phyloP scores from a whole-genome alignment of 1,140 invertebrate genomes.

The Littorina saxatilis region DNA sequence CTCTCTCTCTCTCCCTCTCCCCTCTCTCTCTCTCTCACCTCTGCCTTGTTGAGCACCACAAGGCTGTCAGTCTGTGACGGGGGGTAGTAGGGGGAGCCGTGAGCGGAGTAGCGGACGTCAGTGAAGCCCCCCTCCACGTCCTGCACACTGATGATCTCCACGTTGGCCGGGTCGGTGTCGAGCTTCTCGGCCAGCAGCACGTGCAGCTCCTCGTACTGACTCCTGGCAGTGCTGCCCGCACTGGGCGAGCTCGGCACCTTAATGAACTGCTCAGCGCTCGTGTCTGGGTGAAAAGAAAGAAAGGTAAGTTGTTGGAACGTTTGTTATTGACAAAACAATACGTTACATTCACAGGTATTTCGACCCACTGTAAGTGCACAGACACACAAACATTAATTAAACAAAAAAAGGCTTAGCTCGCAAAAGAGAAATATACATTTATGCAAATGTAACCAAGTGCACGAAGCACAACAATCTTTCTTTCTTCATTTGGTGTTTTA shows the following conservation, averaged over 20 bases:
- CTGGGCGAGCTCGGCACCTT: constrained; percentile 25
- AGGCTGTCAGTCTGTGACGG: constrained; percentile 95
- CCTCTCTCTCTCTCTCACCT: constrained; percentile 87
- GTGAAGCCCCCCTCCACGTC: constrained; percentile 77
- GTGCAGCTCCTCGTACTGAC: constrained; percentile 91
- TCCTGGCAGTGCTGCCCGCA: constrained; percentile 78
- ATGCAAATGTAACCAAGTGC: too few relatives aligned
- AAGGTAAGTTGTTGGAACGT: too few relatives aligned
- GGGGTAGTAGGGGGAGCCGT: constrained; percentile 97
- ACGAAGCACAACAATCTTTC: too few relatives aligned
- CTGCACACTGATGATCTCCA: constrained; percentile 95
- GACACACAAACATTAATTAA: too few relatives aligned
- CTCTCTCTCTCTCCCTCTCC: constrained; percentile 70
- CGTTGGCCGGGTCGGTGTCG: constrained; percentile 90
- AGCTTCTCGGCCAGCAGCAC: constrained; percentile 90
- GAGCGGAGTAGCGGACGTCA: constrained; percentile 95
- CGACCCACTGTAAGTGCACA: too few relatives aligned
- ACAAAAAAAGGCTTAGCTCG: too few relatives aligned
- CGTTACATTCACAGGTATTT: too few relatives aligned
- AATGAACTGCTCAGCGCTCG: constrained; percentile 95
- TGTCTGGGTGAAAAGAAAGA: not conserved
- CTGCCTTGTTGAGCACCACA: constrained; percentile 92
- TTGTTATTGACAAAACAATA: too few relatives aligned
- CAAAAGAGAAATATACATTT: too few relatives aligned
- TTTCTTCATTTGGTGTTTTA: too few relatives aligned